These are phyloP conservation scores for Palloptera scutellata DNA, from an alignment of 2,888 invertebrate genomes.

Conservation along the genomic window DNA sequence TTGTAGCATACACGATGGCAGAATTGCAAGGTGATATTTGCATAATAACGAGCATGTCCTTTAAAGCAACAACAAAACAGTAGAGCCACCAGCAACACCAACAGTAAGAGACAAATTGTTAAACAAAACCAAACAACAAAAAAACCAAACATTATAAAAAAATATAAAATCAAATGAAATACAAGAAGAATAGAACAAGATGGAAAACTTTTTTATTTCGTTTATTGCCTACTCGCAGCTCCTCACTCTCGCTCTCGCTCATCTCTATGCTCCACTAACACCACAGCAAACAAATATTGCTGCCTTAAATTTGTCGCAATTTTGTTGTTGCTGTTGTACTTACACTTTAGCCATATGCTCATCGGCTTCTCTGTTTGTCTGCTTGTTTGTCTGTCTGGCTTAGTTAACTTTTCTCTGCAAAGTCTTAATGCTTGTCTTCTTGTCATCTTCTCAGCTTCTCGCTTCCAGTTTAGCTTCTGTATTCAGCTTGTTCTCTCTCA, in stretches of 20 bases:
- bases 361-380: not conserved
- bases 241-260: too few relatives aligned
- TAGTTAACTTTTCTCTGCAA: conserved; percentile 16
- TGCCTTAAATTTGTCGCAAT: too few relatives aligned
- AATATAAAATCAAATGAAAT: not conserved
- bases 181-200: not conserved
- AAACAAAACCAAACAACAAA: conserved; percentile 2
- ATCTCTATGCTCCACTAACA: too few relatives aligned
- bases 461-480: not conserved
- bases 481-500: conserved; percentile 34
- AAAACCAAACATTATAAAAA: not conserved
- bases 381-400: conserved; percentile 10
- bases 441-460: conserved; percentile 36
- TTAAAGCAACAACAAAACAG: conserved; percentile 22
- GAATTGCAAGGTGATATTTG: conserved; percentile 30
- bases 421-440: conserved; percentile 27
- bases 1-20: conserved; percentile 9
- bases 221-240: too few relatives aligned
- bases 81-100: conserved; percentile 7
- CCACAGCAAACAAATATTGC: too few relatives aligned
- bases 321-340: too few relatives aligned
- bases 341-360: not conserved
- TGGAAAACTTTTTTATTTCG: not conserved
- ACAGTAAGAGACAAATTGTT: not conserved
- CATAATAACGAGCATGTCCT: conserved; percentile 37